Evolutionary conservation across 2,797 vertebrate genomes (phyloP).

Genomic region (Lindbergichthys nudifrons): DNA sequence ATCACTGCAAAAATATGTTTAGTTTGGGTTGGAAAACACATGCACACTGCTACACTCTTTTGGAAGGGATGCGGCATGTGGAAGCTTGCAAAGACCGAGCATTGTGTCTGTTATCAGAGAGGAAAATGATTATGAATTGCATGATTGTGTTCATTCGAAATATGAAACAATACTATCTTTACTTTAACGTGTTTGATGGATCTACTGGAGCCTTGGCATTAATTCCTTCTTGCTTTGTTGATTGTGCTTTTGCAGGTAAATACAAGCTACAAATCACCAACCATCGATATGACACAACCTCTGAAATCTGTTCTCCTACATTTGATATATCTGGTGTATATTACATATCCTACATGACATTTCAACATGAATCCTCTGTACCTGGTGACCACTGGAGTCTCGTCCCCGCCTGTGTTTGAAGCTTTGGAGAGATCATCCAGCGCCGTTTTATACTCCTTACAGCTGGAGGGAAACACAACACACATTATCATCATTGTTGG

Average conservation of each 20-base stretch:
- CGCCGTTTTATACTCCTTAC: conserved; percentile 97
- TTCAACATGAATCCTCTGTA: conserved; percentile 54
- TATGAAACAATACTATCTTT: not conserved
- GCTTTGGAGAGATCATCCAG: conserved; percentile 93
- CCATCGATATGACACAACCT: too few species aligned
- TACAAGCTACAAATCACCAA: not conserved
- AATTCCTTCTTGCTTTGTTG: not conserved
- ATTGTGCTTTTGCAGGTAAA: not conserved
- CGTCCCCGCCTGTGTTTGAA: conserved; percentile 86
- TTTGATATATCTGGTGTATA: not conserved
- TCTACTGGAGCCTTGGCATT: too few species aligned
- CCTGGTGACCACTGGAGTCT: conserved; percentile 82
- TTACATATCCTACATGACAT: too few species aligned
- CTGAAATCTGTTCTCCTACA: not conserved
- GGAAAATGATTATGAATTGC: not conserved
- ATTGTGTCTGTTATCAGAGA: conserved; percentile 34
- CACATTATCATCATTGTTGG: not conserved
- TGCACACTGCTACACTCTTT: conserved; percentile 59
- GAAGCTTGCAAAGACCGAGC: conserved; percentile 41
- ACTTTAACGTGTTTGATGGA: not conserved
- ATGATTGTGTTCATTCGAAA: not conserved
- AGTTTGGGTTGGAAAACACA: conserved; percentile 85
- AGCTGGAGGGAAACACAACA: conserved; percentile 80
- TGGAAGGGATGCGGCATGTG: conserved; percentile 75
- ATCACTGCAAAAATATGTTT: conserved; percentile 86